phyloP scores from a whole-genome alignment of 2,888 invertebrate genomes.

The Bombylius major region DNA sequence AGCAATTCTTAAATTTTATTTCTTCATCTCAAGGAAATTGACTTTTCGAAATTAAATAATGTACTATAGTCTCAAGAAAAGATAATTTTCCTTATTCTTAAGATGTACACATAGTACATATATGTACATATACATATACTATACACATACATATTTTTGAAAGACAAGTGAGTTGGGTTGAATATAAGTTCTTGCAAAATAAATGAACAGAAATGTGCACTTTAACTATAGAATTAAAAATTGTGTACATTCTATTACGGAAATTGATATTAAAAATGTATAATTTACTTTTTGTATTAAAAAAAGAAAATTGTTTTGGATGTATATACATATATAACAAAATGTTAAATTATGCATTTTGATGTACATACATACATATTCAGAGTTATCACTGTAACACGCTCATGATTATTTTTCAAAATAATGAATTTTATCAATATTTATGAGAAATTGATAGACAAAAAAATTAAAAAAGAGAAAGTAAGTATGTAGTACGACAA shows the following conservation, averaged over 20 bases:
- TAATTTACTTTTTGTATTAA: neutral
- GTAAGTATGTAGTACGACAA: too few species aligned
- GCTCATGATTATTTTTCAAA: too few species aligned
- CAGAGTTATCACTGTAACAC: too few species aligned
- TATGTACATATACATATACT: neutral
- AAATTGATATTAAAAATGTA: neutral
- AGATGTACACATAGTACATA: neutral
- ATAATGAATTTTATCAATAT: too few species aligned
- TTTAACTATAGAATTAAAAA: neutral
- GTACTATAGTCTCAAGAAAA: neutral
- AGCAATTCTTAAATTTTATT: constrained; percentile 1
- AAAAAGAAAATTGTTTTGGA: too few species aligned
- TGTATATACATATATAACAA: too few species aligned
- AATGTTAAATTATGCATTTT: too few species aligned
- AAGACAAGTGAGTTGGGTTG: neutral
- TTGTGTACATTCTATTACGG: neutral
- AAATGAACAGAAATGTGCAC: neutral
- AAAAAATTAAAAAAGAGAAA: too few species aligned
- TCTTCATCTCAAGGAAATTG: constrained; percentile 1
- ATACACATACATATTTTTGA: neutral
- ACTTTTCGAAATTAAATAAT: constrained; percentile 5
- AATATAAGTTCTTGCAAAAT: neutral
- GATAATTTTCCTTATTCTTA: neutral
- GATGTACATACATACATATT: too few species aligned
- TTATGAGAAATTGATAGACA: too few species aligned